Conservation (phyloP, 2,888 invertebrate species). For the Hemaris fuciformis region DNA sequence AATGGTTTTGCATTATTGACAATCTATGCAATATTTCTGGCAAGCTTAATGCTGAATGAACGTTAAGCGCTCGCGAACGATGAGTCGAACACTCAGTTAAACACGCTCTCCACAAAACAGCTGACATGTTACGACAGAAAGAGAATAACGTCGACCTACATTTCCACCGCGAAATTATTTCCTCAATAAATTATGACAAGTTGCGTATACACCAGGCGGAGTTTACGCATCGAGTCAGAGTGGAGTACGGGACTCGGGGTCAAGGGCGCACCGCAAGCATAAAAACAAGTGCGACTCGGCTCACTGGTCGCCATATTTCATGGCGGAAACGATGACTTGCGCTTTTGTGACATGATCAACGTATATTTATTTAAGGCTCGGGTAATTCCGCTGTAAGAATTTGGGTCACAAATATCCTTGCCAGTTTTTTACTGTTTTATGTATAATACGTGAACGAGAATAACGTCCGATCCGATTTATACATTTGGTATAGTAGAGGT, state of each 20-base stretch:
- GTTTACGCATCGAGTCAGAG: background rate
- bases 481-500: too few species aligned
- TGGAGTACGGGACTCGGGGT: background rate
- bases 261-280: background rate
- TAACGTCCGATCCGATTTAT: too few species aligned
- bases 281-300: background rate
- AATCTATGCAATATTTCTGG: too few species aligned
- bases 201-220: background rate
- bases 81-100: too few species aligned
- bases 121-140: background rate
- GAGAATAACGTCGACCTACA: background rate
- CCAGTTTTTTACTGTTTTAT: too few species aligned
- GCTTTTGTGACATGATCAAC: background rate
- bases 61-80: too few species aligned
- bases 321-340: background rate
- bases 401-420: too few species aligned
- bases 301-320: background rate
- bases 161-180: background rate
- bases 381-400: too few species aligned
- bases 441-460: too few species aligned
- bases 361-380: too few species aligned
- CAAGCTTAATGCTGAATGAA: too few species aligned
- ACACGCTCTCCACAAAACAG: background rate
- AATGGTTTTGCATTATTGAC: too few species aligned
- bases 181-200: constrained; percentile 8